A percentile compares a stretch with the other conserved stretches of the same genome.
phyloP scores from a whole-genome alignment of 92 coral and sea anemone species.

The Actinernus sp. region DNA sequence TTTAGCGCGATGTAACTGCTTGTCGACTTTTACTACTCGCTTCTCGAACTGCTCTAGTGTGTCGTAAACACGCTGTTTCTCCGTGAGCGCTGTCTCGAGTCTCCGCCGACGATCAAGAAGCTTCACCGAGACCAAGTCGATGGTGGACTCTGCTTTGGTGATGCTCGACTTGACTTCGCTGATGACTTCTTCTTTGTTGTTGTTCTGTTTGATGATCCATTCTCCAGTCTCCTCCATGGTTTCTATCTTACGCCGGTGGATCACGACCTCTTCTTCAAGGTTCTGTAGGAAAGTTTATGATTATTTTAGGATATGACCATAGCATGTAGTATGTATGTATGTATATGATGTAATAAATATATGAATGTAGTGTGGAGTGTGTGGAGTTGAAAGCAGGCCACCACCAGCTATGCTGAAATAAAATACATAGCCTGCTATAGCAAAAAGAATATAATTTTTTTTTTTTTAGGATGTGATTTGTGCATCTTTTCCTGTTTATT shows the following conservation, averaged over 20 bases:
- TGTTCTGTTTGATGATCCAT: conserved; percentile 94
- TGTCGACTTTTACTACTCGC: conserved; percentile 85
- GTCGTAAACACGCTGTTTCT: conserved; percentile 79
- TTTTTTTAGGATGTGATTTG: background rate
- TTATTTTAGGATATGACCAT: too few relatives aligned
- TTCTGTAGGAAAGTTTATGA: conserved; percentile 63
- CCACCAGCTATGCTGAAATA: too few relatives aligned
- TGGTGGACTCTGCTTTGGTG: conserved; percentile 72
- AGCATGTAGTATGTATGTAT: too few relatives aligned
- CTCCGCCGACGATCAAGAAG: conserved; percentile 88
- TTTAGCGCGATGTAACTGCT: conserved; percentile 80
- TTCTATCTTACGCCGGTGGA: conserved; percentile 87
- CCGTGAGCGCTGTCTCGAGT: conserved; percentile 89
- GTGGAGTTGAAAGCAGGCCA: too few relatives aligned
- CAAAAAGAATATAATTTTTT: background rate
- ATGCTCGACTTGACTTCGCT: conserved; percentile 85
- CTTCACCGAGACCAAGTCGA: conserved; percentile 83
- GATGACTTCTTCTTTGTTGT: conserved; percentile 83
- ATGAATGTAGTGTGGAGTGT: too few relatives aligned
- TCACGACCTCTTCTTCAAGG: conserved; percentile 90
- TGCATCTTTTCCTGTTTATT: too few relatives aligned
- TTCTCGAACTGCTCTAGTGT: conserved; percentile 88
- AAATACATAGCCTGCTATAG: too few relatives aligned
- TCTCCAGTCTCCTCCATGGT: conserved; percentile 98
- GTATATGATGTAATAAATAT: too few relatives aligned